Percentiles rank a stretch among this genome's conserved stretches.
These are phyloP conservation scores for Antennarius maculatus DNA, from an alignment of 2,797 vertebrate species.

Conservation along the genomic window DNA sequence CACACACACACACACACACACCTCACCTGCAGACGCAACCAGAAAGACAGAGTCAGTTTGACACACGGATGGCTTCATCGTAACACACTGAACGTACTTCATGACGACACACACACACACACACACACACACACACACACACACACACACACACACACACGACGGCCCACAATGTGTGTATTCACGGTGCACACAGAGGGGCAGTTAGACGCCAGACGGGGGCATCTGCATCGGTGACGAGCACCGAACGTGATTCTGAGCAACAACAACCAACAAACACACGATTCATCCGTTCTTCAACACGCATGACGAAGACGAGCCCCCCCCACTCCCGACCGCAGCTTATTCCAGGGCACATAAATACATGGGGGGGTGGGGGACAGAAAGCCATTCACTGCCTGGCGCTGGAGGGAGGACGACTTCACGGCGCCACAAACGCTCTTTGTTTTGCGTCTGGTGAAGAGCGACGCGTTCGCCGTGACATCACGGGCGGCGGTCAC, in stretches of 20 bases:
- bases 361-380: conserved; percentile 37
- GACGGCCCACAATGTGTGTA: conserved; percentile 37
- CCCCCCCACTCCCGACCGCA: not conserved
- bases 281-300: too few relatives aligned
- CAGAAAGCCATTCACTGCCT: conserved; percentile 49
- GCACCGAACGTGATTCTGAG: conserved; percentile 48
- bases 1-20: not conserved
- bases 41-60: not conserved
- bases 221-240: conserved; percentile 11
- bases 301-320: not conserved
- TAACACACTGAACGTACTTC: conserved; percentile 16
- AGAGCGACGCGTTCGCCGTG: too few relatives aligned
- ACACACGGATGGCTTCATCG: not conserved
- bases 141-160: conserved; percentile 9
- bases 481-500: too few relatives aligned
- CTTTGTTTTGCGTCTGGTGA: conserved; percentile 28
- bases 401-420: conserved; percentile 44
- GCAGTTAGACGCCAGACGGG: conserved; percentile 41
- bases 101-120: conserved; percentile 1
- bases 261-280: not conserved
- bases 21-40: conserved; percentile 42
- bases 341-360: conserved; percentile 21
- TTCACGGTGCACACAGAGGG: conserved; percentile 49
- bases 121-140: conserved; percentile 32
- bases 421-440: conserved; percentile 50